Percentiles rank a stretch among this genome's conserved stretches.
Evolutionary conservation across 2,888 invertebrate species (phyloP).

Genomic region (Leptinotarsa tumamoca): DNA sequence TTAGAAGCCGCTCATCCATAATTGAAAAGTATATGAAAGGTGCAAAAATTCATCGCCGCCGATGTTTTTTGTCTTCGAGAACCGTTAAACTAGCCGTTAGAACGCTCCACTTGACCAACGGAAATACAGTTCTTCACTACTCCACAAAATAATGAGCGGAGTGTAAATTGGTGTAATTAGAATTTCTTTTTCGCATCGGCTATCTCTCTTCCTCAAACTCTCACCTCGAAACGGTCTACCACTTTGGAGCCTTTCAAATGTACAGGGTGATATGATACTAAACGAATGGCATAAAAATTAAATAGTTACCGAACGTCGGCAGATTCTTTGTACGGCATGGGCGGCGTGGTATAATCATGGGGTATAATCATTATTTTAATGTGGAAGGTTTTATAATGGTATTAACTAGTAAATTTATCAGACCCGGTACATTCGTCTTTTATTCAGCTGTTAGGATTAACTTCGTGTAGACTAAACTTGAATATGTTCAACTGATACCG

Average conservation of each 20-base stretch:
- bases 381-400: too few species aligned
- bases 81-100: conserved; percentile 26
- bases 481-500: too few species aligned
- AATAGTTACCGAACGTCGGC: too few species aligned
- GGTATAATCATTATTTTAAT: too few species aligned
- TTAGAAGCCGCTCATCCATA: conserved; percentile 17
- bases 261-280: not conserved
- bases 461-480: too few species aligned
- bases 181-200: conserved; percentile 7
- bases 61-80: conserved; percentile 2
- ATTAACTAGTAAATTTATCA: too few species aligned
- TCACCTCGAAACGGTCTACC: not conserved
- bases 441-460: too few species aligned
- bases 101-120: conserved; percentile 22
- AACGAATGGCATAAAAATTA: too few species aligned
- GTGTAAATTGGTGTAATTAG: conserved; percentile 18
- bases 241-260: not conserved
- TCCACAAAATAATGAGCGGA: conserved; percentile 16
- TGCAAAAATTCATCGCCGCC: not conserved
- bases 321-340: too few species aligned
- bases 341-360: too few species aligned
- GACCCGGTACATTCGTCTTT: too few species aligned
- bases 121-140: conserved; percentile 24
- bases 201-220: not conserved
- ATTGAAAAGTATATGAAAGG: conserved; percentile 19